Evolutionary conservation across 2,888 invertebrate species (phyloP).

Genomic region (Drosophila hamatofila): DNA sequence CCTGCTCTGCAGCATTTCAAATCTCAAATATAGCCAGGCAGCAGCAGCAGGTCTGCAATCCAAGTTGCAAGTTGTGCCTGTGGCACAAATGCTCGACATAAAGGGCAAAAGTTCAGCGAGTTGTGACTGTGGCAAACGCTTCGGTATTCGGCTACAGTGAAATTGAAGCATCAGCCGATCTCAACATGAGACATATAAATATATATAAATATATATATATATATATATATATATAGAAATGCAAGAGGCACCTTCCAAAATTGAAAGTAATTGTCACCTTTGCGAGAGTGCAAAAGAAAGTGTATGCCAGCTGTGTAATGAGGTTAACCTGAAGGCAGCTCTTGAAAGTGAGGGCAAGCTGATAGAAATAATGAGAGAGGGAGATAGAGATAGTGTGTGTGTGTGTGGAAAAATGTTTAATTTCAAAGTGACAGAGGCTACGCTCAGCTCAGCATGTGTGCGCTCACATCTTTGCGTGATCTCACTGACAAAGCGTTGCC

Average conservation of each 20-base stretch:
- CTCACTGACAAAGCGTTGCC: conserved; percentile 45
- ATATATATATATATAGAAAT: conserved; percentile 23
- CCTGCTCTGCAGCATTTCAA: conserved; percentile 59
- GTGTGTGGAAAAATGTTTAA: conserved; percentile 13
- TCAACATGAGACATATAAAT: conserved; percentile 22
- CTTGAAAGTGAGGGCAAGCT: conserved; percentile 31
- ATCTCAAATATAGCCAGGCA: conserved; percentile 46
- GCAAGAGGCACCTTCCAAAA: conserved; percentile 56
- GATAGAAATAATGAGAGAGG: conserved; percentile 10
- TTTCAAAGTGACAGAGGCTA: conserved; percentile 11
- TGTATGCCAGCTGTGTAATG: conserved; percentile 27
- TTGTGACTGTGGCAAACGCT: conserved; percentile 70
- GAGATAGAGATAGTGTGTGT: neutral
- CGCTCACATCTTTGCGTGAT: conserved; percentile 45
- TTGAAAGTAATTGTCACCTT: conserved; percentile 78
- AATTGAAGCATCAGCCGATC: conserved; percentile 52
- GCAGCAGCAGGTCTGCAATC: conserved; percentile 59
- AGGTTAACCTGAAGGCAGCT: conserved; percentile 27
- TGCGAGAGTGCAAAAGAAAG: conserved; percentile 55
- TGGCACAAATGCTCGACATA: conserved; percentile 76
- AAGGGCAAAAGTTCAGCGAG: conserved; percentile 78
- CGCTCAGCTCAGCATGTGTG: conserved; percentile 25
- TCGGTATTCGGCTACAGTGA: conserved; percentile 46
- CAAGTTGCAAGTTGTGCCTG: conserved; percentile 48
- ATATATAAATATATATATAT: neutral